A percentile compares a stretch with the other conserved stretches of the same genome.
Evolutionary conservation across 2,888 invertebrate genomes (phyloP).

Genomic region (Hymenopus coronatus): DNA sequence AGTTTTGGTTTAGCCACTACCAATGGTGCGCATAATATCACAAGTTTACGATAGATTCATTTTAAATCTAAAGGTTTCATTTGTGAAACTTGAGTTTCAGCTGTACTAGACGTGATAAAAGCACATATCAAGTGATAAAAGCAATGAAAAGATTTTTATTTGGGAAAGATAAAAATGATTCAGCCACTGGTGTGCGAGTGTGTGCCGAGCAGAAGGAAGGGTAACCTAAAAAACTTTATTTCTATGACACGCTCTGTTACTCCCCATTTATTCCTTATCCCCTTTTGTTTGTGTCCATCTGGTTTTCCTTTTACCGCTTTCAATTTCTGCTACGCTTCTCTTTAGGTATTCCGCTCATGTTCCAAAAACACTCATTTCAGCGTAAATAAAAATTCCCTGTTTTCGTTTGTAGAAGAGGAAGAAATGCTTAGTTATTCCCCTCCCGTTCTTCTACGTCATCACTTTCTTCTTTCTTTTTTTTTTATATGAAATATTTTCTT

Average conservation of each 20-base stretch:
- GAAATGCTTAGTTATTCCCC: slow-evolving; percentile 6
- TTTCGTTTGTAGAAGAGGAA: slow-evolving; percentile 2
- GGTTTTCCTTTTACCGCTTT: neutral
- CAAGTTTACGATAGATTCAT: too few species aligned
- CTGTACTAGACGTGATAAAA: too few species aligned
- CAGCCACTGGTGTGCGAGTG: too few species aligned
- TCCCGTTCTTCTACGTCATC: neutral
- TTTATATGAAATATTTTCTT: neutral
- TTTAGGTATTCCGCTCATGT: neutral
- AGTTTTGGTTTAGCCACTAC: too few species aligned
- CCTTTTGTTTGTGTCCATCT: neutral
- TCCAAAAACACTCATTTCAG: slow-evolving; percentile 5
- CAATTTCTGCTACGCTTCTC: neutral
- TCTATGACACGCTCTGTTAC: neutral
- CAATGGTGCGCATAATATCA: too few species aligned
- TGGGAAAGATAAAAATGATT: too few species aligned
- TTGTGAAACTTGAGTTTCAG: too few species aligned
- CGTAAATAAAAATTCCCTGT: slow-evolving; percentile 15
- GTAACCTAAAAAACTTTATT: neutral
- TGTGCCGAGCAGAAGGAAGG: too few species aligned
- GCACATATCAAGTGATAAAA: too few species aligned
- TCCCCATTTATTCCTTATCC: neutral
- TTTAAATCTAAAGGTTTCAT: too few species aligned
- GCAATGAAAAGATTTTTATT: too few species aligned
- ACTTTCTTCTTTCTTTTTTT: neutral